Conservation (phyloP, 2,113 vertebrate genomes). For the Tragelaphus strepsiceros region DNA sequence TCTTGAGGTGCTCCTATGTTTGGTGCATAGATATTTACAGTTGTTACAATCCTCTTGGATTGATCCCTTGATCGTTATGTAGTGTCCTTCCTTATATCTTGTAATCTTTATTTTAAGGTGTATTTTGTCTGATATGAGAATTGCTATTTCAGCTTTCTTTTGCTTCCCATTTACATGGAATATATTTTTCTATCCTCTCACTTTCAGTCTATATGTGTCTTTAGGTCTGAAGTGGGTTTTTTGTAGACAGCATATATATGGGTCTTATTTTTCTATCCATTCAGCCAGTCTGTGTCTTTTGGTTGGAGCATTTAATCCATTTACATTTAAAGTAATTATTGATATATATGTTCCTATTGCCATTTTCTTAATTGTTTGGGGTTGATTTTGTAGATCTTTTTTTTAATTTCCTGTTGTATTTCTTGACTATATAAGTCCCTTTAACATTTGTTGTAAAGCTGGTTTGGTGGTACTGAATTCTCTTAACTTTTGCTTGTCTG, state of each 20-base stretch:
- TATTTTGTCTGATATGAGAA: not conserved
- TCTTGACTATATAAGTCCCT: not conserved
- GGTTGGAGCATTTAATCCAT: not conserved
- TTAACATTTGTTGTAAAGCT: not conserved
- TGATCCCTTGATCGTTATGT: not conserved
- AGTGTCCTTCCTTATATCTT: not conserved
- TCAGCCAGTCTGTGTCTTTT: not conserved
- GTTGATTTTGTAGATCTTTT: not conserved
- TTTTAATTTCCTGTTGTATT: not conserved
- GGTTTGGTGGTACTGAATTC: not conserved
- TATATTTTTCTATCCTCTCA: not conserved
- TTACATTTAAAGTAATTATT: not conserved
- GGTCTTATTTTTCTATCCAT: not conserved
- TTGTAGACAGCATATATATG: not conserved
- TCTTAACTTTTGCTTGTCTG: not conserved
- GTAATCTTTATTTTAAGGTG: not conserved
- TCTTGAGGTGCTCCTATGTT: not conserved
- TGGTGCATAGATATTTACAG: not conserved
- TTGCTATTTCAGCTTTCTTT: not conserved
- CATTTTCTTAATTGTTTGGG: not conserved
- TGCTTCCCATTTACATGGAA: not conserved
- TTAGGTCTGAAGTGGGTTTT: not conserved
- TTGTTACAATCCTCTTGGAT: not conserved
- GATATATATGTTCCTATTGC: not conserved
- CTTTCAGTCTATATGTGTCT: not conserved